Conservation (phyloP, 2,888 invertebrate species). For the Nemotelus nigrinus region DNA sequence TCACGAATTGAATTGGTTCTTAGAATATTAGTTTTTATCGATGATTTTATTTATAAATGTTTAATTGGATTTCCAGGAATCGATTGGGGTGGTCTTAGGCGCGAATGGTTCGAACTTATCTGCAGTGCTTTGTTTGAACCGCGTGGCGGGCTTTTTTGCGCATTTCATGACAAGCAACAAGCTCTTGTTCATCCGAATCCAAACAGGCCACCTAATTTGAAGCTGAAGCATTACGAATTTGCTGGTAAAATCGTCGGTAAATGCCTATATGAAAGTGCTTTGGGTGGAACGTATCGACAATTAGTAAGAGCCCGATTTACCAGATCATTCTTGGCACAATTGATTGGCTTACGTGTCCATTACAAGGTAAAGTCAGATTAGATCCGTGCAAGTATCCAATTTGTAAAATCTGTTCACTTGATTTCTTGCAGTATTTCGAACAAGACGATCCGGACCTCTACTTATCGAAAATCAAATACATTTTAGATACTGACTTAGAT, state of each 20-base stretch:
- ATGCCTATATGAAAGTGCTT: slow-evolving; percentile 91
- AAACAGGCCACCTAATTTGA: slow-evolving; percentile 77
- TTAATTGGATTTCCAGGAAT: slow-evolving; percentile 70
- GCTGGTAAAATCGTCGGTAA: slow-evolving; percentile 95
- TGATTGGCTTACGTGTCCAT: slow-evolving; percentile 91
- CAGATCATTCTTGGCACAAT: slow-evolving; percentile 91
- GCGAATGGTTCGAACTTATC: slow-evolving; percentile 94
- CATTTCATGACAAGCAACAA: slow-evolving; percentile 86
- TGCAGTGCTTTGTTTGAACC: slow-evolving; percentile 89
- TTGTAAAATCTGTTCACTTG: not conserved
- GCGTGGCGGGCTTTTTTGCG: slow-evolving; percentile 81
- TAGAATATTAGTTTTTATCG: not conserved
- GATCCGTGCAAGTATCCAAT: not conserved
- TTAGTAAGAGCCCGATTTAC: slow-evolving; percentile 90
- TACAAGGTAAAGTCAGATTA: slow-evolving; percentile 75
- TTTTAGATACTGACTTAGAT: slow-evolving; percentile 90
- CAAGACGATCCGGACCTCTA: slow-evolving; percentile 95
- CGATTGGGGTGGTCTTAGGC: slow-evolving; percentile 92
- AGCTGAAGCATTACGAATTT: slow-evolving; percentile 90
- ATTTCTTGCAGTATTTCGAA: slow-evolving; percentile 81
- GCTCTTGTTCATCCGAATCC: slow-evolving; percentile 92
- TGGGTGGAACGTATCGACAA: slow-evolving; percentile 89
- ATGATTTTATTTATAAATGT: slow-evolving; percentile 7
- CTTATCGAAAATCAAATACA: slow-evolving; percentile 91
- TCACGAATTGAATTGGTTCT: slow-evolving; percentile 28